Base-by-base conservation (phyloP, 2,797 vertebrate species). In the Chaetophractus vellerosus region DNA sequence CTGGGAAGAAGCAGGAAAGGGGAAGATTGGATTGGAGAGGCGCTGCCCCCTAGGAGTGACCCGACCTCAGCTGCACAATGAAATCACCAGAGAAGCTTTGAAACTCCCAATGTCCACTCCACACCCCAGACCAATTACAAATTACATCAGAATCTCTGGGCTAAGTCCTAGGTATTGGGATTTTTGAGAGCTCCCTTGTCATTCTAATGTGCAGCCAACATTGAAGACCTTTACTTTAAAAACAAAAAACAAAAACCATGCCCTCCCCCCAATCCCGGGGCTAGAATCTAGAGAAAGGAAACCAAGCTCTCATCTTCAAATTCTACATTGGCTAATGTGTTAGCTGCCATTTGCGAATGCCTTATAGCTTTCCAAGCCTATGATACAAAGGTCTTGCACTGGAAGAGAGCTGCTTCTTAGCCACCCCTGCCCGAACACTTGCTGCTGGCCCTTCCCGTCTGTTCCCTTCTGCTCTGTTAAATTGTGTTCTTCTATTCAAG, bases 31-130 rank as follows among this genome's bases (percentile, higher is more conserved):
- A 1, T 0, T 41, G n/a, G 74, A 63, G 7, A 6, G 33, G 28
- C 1, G 7, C n/a, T 18, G 57, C 36, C 52, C 38, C 9, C 1
- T 31, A 28, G 33, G 4, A 31, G 24, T 31, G 59, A 50, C 31
- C 21, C 18, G 16, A 16, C 21, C 48, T 87, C 11, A 0, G 1
- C 24, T 18, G 11, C 31, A 24, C 36, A 3, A 0, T 28, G 6
- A 19, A 15, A 33, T 82, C 64, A 24, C 24, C 18, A 15, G 33
- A 6, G 1, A 4, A n/a, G 14, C 7, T 28, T 12, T 26, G 23
- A 55, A 71, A 48, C 7, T 26, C 63, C 41, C 41, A 48, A 5
- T 3, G 69, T 45, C 38, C 78, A 90, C 45, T 31, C 12, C 7
- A 41, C 16, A 24, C 6, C 41, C 21, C 4, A 45, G 23, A 31